phyloP scores from a whole-genome alignment of 2,113 vertebrate genomes.

The Strigops habroptila region DNA sequence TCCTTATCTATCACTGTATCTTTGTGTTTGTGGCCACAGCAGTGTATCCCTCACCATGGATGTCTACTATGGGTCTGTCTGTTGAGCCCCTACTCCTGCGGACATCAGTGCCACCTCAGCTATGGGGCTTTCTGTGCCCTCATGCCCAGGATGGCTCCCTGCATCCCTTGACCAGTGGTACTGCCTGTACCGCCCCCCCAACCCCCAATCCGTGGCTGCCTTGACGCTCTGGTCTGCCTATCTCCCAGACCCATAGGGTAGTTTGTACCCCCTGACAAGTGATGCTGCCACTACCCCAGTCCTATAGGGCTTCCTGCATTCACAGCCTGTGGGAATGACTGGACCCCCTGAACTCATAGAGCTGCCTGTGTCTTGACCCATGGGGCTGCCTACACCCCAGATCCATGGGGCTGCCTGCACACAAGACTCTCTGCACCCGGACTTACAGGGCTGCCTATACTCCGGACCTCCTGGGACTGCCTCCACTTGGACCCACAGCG shows the following conservation, averaged over 20 bases:
- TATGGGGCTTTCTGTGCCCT: not conserved
- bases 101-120: not conserved
- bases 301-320: not conserved
- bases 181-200: not conserved
- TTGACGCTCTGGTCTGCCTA: not conserved
- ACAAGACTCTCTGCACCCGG: not conserved
- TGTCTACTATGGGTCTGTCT: not conserved
- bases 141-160: not conserved
- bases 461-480: not conserved
- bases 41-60: not conserved
- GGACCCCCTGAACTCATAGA: too few relatives aligned
- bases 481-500: not conserved
- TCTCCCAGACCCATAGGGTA: not conserved
- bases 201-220: not conserved
- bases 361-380: too few relatives aligned
- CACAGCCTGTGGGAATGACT: not conserved
- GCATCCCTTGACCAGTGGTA: not conserved
- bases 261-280: not conserved
- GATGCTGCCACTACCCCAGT: not conserved
- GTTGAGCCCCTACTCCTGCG: fast-evolving
- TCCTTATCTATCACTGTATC: not conserved
- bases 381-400: not conserved
- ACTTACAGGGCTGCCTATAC: not conserved
- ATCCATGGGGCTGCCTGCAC: not conserved
- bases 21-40: fast-evolving